Base-by-base conservation (phyloP, 1,140 invertebrate species). In the Temnothorax curvispinosus region DNA sequence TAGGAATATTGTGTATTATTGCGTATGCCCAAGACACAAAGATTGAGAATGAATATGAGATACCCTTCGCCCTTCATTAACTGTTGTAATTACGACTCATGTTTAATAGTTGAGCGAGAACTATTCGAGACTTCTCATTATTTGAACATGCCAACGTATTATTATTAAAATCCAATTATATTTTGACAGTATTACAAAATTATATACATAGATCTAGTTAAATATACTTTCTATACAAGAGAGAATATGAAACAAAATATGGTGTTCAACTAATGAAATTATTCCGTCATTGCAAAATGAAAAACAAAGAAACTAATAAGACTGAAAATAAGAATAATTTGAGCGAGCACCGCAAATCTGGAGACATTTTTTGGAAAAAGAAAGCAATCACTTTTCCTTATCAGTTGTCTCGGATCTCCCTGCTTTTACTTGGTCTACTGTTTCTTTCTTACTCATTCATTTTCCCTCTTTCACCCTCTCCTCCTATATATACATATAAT, bases 381-480 rank as follows among this genome's bases (percentile, higher is more conserved):
- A 67, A 41, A 74, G 87, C 76, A 90, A 94, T 94, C 90, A 93
- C 87, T 94, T 94, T 92, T 89, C 88, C 91, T 93, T 93, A 93
- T 94, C 91, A 86, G 87, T 60, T 76, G 77, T 85, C 86, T 92
- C 92, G 90, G 90, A 93, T 93, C 90, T 94, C 64, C 88, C 78
- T 74, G 81, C 80, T 91, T 93, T 86, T 92, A 90, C 38, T 87
- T 88, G 74, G 90, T 85, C 87, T 87, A 75, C 86, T 92, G 92
- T 92, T 35, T 65, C 62, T 65, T 0, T 65, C 27, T 62, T 13
- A 38, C n/a, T 65, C 1, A 18, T 8, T 65, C 35, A 9, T 9
- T 64, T 32, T 64, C 15, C 3, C 13, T 62, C 60, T 5, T 5
- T 64, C 35, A 13, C 11, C n/a, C 64, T 21, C n/a, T 21, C n/a